Percentiles rank a stretch among this genome's conserved stretches.
These are phyloP conservation scores for Phaethornis superciliosus DNA, from an alignment of 2,113 vertebrate genomes.

Conservation along the genomic window DNA sequence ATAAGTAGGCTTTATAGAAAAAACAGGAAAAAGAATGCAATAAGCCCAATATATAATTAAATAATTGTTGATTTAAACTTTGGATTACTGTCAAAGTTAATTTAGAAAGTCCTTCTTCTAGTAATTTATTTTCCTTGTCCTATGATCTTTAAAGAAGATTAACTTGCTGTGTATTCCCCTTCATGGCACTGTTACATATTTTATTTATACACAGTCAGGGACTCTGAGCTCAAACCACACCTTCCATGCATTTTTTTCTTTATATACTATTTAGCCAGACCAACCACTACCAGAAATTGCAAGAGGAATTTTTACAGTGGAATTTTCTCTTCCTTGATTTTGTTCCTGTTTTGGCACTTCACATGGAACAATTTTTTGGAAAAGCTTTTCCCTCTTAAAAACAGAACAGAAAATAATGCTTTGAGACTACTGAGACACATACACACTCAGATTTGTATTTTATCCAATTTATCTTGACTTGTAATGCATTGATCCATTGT, in stretches of 20 bases:
- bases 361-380: background rate
- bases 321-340: background rate
- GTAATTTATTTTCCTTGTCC: slow-evolving; percentile 24
- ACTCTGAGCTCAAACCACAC: background rate
- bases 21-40: background rate
- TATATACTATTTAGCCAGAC: background rate
- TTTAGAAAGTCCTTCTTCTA: slow-evolving; percentile 37
- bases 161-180: background rate
- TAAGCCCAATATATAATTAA: background rate
- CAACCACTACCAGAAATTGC: background rate
- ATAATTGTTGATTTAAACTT: background rate
- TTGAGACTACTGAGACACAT: background rate
- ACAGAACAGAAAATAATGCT: background rate
- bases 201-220: background rate
- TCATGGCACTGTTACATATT: background rate
- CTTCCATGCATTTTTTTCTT: background rate
- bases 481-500: background rate
- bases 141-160: slow-evolving; percentile 23
- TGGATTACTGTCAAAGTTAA: slow-evolving; percentile 9
- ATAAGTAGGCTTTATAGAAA: background rate
- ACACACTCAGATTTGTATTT: background rate
- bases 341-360: background rate
- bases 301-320: background rate
- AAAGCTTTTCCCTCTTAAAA: background rate
- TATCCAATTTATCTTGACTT: background rate